phyloP scores from a whole-genome alignment of 2,113 vertebrate species.

The Onychostoma macrolepis region DNA sequence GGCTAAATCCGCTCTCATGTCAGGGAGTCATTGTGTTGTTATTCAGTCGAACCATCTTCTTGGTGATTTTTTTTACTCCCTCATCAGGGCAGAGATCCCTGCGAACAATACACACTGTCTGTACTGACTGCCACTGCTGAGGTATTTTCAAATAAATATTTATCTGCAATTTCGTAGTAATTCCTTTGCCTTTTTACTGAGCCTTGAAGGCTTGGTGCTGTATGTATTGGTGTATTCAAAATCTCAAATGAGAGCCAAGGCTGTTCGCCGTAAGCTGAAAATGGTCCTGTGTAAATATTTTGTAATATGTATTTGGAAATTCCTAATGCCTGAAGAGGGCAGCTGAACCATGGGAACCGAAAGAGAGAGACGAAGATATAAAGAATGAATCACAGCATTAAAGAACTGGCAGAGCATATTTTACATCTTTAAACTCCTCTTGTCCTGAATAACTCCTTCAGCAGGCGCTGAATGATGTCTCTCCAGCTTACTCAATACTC shows the following conservation, averaged over 20 bases:
- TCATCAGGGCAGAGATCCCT: conserved; percentile 61
- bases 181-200: conserved; percentile 18
- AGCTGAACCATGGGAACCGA: not conserved
- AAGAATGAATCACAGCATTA: conserved; percentile 17
- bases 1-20: conserved; percentile 54
- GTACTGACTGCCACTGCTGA: conserved; percentile 64
- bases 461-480: not conserved
- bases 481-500: not conserved
- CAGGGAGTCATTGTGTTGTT: conserved; percentile 55
- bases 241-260: conserved; percentile 13
- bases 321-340: not conserved
- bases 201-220: conserved; percentile 4
- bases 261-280: not conserved
- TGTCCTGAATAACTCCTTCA: conserved; percentile 3
- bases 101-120: conserved; percentile 63
- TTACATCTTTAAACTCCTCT: conserved; percentile 2
- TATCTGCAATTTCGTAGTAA: conserved; percentile 30
- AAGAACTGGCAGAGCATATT: not conserved
- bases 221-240: conserved; percentile 15
- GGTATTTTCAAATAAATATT: conserved; percentile 60
- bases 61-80: conserved; percentile 66
- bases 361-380: not conserved
- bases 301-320: conserved; percentile 4
- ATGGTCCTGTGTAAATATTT: conserved; percentile 16
- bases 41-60: conserved; percentile 15